Percentiles rank a stretch among this genome's conserved stretches.
Conservation (phyloP, 2,888 invertebrate genomes). For the Melanophora roralis region DNA sequence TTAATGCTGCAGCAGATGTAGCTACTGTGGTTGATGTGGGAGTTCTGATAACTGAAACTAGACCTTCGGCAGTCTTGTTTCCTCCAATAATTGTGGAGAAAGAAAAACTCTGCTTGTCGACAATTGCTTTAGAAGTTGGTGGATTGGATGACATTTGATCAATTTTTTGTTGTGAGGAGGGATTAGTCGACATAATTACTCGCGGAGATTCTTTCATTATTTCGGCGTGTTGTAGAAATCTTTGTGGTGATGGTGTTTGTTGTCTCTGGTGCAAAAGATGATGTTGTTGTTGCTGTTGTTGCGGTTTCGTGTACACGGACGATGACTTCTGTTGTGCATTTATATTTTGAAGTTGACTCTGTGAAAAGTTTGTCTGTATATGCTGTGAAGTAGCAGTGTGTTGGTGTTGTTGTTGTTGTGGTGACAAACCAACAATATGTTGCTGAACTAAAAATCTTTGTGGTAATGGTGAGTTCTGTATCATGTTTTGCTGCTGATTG, state of each 20-base stretch:
- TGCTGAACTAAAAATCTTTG: constrained; percentile 70
- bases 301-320: constrained; percentile 39
- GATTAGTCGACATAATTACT: constrained; percentile 38
- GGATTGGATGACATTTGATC: constrained; percentile 49
- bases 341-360: constrained; percentile 17
- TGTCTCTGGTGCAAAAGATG: constrained; percentile 53
- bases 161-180: constrained; percentile 19
- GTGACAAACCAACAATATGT: constrained; percentile 66
- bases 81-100: constrained; percentile 38
- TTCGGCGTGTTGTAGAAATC: constrained; percentile 51
- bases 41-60: constrained; percentile 63
- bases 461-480: constrained; percentile 70
- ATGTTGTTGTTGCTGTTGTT: constrained; percentile 29
- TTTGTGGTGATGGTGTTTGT: constrained; percentile 66
- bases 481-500: constrained; percentile 65
- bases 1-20: constrained; percentile 59
- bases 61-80: constrained; percentile 47
- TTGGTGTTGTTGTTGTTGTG: constrained; percentile 47
- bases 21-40: constrained; percentile 51
- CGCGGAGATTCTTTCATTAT: constrained; percentile 8
- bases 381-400: constrained; percentile 25
- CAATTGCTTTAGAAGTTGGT: neutral
- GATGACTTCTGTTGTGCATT: constrained; percentile 35
- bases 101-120: constrained; percentile 27
- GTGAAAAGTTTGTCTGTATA: constrained; percentile 17